These are phyloP conservation scores for Jordanella pulchra DNA, from an alignment of 2,797 vertebrate genomes.

Conservation along the genomic window DNA sequence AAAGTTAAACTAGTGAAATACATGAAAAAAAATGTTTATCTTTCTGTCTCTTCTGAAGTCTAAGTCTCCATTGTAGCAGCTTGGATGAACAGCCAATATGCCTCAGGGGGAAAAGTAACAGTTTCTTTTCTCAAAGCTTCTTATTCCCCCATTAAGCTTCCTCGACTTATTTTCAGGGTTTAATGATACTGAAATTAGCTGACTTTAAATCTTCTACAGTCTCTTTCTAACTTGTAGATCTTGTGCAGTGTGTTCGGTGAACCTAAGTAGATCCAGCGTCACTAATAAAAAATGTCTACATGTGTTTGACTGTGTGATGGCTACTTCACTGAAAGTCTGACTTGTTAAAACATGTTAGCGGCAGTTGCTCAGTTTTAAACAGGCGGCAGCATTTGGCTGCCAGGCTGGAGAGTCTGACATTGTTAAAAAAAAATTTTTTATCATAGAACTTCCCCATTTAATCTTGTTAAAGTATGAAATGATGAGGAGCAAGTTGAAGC, in stretches of 20 bases:
- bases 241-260: background rate
- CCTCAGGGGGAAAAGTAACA: no score
- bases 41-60: no score
- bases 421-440: background rate
- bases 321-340: background rate
- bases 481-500: no score
- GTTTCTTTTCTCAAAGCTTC: background rate
- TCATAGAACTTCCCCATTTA: background rate
- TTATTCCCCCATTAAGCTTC: background rate
- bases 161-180: background rate
- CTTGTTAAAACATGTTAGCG: background rate
- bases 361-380: no score
- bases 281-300: background rate
- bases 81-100: no score
- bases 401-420: background rate
- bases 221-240: background rate
- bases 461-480: background rate
- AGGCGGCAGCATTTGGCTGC: background rate
- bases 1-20: no score
- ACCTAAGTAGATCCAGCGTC: background rate
- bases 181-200: background rate
- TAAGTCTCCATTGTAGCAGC: no score
- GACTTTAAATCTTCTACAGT: background rate
- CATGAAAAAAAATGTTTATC: no score
- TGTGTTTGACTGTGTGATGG: background rate